Evolutionary conservation across 2,113 vertebrate species (phyloP), one percentile per base, ranked within the genome.

Genomic region (Nematolebias whitei): DNA sequence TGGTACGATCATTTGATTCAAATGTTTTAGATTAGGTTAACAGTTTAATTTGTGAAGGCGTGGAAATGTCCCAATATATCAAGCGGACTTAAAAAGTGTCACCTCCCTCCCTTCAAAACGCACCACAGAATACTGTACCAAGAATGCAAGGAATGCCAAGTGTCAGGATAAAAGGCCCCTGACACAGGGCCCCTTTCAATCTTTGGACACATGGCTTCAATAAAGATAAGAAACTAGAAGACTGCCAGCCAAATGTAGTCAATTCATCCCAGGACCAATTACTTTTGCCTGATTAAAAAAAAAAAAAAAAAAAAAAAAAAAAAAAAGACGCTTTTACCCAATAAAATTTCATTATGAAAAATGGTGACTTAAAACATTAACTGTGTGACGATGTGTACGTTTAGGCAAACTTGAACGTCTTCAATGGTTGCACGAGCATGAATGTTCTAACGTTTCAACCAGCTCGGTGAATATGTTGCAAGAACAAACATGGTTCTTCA

Each of bases 71-170:
- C 32, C 35, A 47, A 35, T 80, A 79, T 58, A 78, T 78, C 67
- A 71, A 40, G 41, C 12, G 40, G 19, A 18, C 50, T 26, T 10
- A 50, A 29, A n/a, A 53, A 45, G 60, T 52, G 69, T 58, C 85
- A 78, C 66, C 41, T 65, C 80, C 66, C 58, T 52, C 58, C 66
- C 70, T 74, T 74, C 57, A 72, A 80, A 64, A 67, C 12, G 49
- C 52, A 50, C 63, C 48, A 38, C 45, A 47, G 68, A 71, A 32
- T 10, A 53, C 45, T 47, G 47, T 11, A 73, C 20, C 39, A 79
- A 63, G 74, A 76, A 87, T 82, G 69, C 18, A 13, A 74, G 53
- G 87, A 85, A 85, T 80, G 61, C 29, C 32, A 71, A 45, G 56
- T 45, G 35, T 49, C 71, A 64, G 53, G 74, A 52, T 48, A 29